Evolutionary conservation across 2,888 invertebrate species (phyloP), one percentile per base, ranked within the genome.

Genomic region (Phyllotreta cruciferae): DNA sequence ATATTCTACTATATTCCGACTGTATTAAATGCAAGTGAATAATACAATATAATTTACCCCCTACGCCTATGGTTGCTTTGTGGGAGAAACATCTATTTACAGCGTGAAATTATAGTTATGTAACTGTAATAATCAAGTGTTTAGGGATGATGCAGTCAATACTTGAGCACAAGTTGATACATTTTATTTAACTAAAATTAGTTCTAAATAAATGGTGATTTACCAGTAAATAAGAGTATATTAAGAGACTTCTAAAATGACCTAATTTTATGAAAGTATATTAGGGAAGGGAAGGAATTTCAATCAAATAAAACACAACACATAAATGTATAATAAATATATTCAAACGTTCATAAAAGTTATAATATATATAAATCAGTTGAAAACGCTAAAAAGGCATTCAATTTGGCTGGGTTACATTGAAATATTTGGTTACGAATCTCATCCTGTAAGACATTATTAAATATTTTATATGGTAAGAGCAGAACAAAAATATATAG

Each of bases 331-430:
- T n/a, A 44, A 44, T 44, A 44, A 44, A 44, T 44, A 44, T 44
- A 44, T 44, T 44, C 11, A 44, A 44, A 44, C 44, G 9, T 44
- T 11, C 14, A 7, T 44, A 11, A 44, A 44, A 7, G 14, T 47
- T 9, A 47, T 11, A 47, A 47, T 47, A 47, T 14, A 47, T 44
- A 13, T n/a, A 44, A 44, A 44, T 13, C 6, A 47, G 14, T 14
- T 47, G 2, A 14, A 47, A 34, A 47, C 47, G 34, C 47, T 47
- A 14, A 14, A 10, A 6, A 47, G 47, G 47, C 47, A 47, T 47
- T 47, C n/a, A 14, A 14, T 14, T 56, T 47, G 47, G 56, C 47
- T 56, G 45, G 37, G 14, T 35, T 56, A 56, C 45, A 56, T 45
- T 14, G 24, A 41, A 56, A 13, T 34, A 44, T 44, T 24, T 56